Base-by-base conservation (phyloP, 2,888 invertebrate species). In the Orthosia cruda region DNA sequence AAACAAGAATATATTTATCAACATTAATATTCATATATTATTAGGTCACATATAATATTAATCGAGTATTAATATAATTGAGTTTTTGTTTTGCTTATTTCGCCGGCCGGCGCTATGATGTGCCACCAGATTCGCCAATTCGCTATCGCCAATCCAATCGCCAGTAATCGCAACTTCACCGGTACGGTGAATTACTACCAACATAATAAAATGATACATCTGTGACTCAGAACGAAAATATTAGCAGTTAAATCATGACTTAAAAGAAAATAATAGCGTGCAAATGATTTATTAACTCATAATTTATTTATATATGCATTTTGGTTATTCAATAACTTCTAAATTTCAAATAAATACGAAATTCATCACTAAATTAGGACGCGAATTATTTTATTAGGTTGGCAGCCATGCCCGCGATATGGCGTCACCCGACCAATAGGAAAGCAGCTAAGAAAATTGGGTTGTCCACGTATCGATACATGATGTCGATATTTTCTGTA, bases 401-500 rank as follows among this genome's bases (percentile, higher is more conserved):
- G 96, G 93, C 88, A 81, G 80, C 78, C 74, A 64, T 93, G 94
- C 71, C 67, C 62, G 78, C 81, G 71, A 62, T 74, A 91, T 90
- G 91, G 90, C 88, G 87, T 77, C 83, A 64, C 65, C 71, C 89
- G 67, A 89, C 95, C 95, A 95, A 95, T 95, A 91, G 88, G 90
- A 88, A 81, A 75, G 74, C 77, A 72, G 88, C 83, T 83, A 52
- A 23, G 15, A 66, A 64, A 76, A 83, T 78, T 81, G 91, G 49
- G 89, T 18, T 80, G 88, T 32, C 59, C 84, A 70, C 69, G 76
- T 89, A 78, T 92, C 92, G 92, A 92, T 78, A 84, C 0, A 9
- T 13, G 52, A 5, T 86, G 74, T 90, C 91, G 89, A 90, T 83
- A 40, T 2, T 77, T 61, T 32, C 5, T 26, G 12, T 65, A 54